Conservation (phyloP, 2,113 vertebrate species). For the Nyctereutes procyonoides region DNA sequence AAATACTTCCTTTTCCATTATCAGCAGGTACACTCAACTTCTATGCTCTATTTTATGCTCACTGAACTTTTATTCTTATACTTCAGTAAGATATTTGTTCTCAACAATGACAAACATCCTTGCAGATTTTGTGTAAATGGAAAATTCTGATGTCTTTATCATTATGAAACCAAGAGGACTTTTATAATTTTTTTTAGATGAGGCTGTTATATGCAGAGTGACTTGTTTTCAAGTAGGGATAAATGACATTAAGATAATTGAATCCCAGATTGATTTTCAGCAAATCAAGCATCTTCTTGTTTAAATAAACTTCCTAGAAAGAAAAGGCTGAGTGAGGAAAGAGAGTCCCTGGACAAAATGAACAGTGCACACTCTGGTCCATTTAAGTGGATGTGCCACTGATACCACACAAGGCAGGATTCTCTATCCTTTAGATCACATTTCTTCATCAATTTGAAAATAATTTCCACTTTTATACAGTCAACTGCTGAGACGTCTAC, state of each 20-base stretch:
- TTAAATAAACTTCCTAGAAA: background rate
- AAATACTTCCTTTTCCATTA: background rate
- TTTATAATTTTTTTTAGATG: background rate
- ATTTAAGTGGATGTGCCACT: background rate
- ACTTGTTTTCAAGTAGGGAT: conserved; percentile 6
- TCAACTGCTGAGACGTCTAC: conserved; percentile 26
- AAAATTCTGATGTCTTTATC: conserved; percentile 3
- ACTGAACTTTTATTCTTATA: conserved; percentile 33
- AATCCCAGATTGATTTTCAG: background rate
- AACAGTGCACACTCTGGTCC: background rate
- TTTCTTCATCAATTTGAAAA: background rate
- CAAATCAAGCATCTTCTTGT: background rate
- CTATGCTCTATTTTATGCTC: conserved; percentile 1
- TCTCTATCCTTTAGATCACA: background rate
- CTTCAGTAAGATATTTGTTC: background rate
- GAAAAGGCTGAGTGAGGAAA: background rate
- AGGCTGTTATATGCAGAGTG: background rate
- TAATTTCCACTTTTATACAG: background rate
- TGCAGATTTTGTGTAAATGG: background rate
- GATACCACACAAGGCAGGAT: background rate
- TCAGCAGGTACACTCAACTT: background rate
- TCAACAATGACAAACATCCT: background rate
- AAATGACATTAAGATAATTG: conserved; percentile 10
- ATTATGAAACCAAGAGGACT: background rate
- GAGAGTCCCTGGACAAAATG: background rate